Evolutionary conservation across 1,140 invertebrate species (phyloP).

Genomic region (Chrysoperla carnea): DNA sequence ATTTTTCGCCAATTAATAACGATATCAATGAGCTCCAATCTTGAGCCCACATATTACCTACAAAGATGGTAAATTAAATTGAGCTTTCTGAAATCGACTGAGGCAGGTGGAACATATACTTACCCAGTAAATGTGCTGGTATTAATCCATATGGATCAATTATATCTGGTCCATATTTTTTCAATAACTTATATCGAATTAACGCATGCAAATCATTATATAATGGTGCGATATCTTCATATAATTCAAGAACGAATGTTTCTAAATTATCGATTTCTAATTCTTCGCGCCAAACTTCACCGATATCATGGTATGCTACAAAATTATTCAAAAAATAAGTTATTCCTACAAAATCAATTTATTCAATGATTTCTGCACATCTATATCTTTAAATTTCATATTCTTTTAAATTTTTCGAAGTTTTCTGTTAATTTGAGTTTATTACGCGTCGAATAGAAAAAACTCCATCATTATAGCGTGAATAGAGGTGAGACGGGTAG

Average conservation of each 20-base stretch:
- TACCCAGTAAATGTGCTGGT: constrained; percentile 47
- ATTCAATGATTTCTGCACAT: no score
- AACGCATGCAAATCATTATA: constrained; percentile 55
- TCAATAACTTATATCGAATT: constrained; percentile 29
- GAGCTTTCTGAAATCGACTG: no score
- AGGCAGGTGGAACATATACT: no score
- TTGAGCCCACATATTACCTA: constrained; percentile 39
- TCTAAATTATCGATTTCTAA: constrained; percentile 34
- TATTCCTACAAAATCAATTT: no score
- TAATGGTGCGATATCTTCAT: constrained; percentile 35
- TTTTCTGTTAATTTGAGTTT: no score
- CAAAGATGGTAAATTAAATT: constrained; percentile 6
- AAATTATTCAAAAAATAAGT: constrained; percentile 1
- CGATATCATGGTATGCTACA: constrained; percentile 38
- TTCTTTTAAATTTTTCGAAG: no score
- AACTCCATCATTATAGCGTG: no score
- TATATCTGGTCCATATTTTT: constrained; percentile 22
- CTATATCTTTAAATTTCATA: no score
- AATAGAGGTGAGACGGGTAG: no score
- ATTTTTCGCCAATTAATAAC: constrained; percentile 22
- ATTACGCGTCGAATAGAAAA: no score
- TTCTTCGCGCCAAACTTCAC: constrained; percentile 37
- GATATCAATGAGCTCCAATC: constrained; percentile 33
- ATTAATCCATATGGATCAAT: constrained; percentile 32
- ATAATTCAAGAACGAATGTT: constrained; percentile 30